Percentiles rank a stretch among this genome's conserved stretches.
phyloP scores from a whole-genome alignment of 92 coral and sea anemone species.

The Epizoanthus illoricatus region DNA sequence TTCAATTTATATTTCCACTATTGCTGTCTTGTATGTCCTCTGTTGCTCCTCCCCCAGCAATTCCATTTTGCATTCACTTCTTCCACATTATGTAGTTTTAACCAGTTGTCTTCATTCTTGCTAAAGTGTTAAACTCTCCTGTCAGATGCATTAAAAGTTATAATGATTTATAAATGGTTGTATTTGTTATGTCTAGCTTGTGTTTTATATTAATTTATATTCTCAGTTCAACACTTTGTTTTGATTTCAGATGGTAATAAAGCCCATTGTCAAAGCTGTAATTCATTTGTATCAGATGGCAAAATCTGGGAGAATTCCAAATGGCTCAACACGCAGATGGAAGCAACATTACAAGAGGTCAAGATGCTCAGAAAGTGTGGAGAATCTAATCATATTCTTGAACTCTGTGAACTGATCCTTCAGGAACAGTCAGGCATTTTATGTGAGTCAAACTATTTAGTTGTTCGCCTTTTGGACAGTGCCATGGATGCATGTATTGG shows the following conservation, averaged over 20 bases:
- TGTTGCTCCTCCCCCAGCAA: too few relatives aligned
- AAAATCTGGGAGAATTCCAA: constrained; percentile 32
- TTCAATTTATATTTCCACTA: too few relatives aligned
- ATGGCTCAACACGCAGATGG: constrained; percentile 24
- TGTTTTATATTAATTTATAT: neutral
- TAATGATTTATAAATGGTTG: too few relatives aligned
- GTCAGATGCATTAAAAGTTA: too few relatives aligned
- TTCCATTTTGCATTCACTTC: too few relatives aligned
- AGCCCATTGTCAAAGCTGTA: constrained; percentile 51
- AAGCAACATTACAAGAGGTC: constrained; percentile 49
- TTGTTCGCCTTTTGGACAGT: constrained; percentile 64
- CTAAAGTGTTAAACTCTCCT: too few relatives aligned
- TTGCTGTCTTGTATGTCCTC: too few relatives aligned
- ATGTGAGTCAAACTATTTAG: constrained; percentile 64
- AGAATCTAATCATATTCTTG: constrained; percentile 41
- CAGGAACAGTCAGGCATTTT: constrained; percentile 50
- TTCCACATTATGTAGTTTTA: too few relatives aligned
- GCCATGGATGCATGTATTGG: constrained; percentile 83
- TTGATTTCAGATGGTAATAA: constrained; percentile 23
- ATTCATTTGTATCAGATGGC: constrained; percentile 23
- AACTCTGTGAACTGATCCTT: constrained; percentile 61
- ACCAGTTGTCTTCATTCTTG: too few relatives aligned
- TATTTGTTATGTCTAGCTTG: neutral
- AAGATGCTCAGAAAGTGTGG: constrained; percentile 40
- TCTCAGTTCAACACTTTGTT: neutral